Base-by-base conservation (phyloP, 2,888 invertebrate genomes). In the Eupithecia tripunctaria region DNA sequence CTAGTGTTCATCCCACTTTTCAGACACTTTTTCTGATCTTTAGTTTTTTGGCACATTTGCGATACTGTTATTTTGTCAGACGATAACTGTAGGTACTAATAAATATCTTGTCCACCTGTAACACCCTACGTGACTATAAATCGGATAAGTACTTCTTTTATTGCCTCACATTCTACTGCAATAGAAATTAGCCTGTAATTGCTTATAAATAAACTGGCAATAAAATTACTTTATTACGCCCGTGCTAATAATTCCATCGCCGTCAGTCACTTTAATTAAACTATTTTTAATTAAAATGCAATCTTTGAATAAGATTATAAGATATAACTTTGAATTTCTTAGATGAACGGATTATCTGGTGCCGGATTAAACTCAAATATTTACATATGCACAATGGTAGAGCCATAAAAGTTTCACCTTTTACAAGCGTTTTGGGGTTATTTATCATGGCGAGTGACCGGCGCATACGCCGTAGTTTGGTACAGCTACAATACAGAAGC, bases 401-500 rank as follows among this genome's bases (percentile, higher is more conserved):
- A 81, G 84, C 89, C 86, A 91, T 90, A 92, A 90, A 91, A 89
- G 89, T 89, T 88, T 89, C 86, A 89, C 88, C 89, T 92, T 91
- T 92, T 93, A 93, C 92, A 93, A 93, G 91, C 90, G 90, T 91
- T 93, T 93, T 91, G 89, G 88, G 84, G 90, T 92, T 92, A 92
- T 94, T 92, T 93, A 94, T 94, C 92, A 92, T 88, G 84, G 87
- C 82, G 80, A 82, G 82, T 80, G 82, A 77, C 80, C 82, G 80
- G 81, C 81, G 81, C 82, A 79, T 81, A 81, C 84, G 85, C 83
- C 84, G 85, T 86, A 84, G 89, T 91, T 89, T 87, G 89, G 88
- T 89, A 86, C 88, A 91, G 90, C 91, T 91, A 90, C 91, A 91
- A 92, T 91, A 94, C 94, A 92, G 94, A 93, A 94, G 94, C 94